Evolutionary conservation across 2,888 invertebrate species (phyloP).

Genomic region (Hofmannophila pseudospretella): DNA sequence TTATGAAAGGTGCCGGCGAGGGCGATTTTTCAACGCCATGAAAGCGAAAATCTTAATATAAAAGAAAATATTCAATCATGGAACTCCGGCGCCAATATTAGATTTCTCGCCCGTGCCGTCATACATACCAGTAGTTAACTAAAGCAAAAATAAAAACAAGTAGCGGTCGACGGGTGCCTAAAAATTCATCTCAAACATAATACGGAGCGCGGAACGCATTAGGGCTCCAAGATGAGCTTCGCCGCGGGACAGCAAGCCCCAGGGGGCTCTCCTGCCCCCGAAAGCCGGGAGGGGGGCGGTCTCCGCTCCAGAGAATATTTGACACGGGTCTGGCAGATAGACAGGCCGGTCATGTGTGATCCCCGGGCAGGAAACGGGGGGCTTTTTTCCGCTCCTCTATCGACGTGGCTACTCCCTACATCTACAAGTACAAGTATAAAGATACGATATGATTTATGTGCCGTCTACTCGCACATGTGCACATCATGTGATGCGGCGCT

Average conservation of each 20-base stretch:
- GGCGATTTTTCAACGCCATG: conserved; percentile 67
- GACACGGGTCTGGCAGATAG: conserved; percentile 79
- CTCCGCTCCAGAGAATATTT: conserved; percentile 78
- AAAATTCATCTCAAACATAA: conserved; percentile 69
- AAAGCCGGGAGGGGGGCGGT: conserved; percentile 58
- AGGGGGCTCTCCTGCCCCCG: conserved; percentile 61
- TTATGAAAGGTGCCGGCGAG: conserved; percentile 73
- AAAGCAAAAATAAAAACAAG: conserved; percentile 27
- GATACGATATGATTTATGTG: conserved; percentile 74
- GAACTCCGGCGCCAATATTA: conserved; percentile 29
- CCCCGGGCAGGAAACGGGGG: conserved; percentile 72
- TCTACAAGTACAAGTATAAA: conserved; percentile 55
- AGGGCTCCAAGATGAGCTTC: conserved; percentile 76
- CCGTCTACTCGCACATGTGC: conserved; percentile 66
- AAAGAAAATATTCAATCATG: conserved; percentile 65
- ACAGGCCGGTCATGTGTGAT: conserved; percentile 78
- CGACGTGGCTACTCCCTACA: conserved; percentile 60
- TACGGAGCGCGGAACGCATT: conserved; percentile 68
- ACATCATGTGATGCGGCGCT: conserved; percentile 52
- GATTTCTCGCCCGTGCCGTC: conserved; percentile 11
- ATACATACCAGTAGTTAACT: conserved; percentile 7
- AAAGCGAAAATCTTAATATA: conserved; percentile 70
- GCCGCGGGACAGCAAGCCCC: conserved; percentile 74
- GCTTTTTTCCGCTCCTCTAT: conserved; percentile 71
- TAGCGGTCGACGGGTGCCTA: conserved; percentile 42